Evolutionary conservation across 2,797 vertebrate species (phyloP), one percentile per base, ranked within the genome.

Genomic region (Myotis findleyi): DNA sequence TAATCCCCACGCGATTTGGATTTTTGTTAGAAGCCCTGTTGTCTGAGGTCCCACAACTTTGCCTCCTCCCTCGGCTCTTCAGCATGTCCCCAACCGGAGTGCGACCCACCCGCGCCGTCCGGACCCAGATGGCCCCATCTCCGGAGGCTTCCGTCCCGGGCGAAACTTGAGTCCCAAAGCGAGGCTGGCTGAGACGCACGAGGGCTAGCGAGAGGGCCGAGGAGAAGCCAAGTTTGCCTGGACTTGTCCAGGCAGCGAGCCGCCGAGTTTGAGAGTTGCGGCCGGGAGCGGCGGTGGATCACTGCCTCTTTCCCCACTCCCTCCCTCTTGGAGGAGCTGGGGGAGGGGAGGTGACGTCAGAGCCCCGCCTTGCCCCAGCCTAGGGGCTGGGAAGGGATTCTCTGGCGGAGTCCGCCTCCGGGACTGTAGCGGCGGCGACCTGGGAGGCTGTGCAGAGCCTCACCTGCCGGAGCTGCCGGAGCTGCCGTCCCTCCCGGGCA

Each of bases 241-340:
- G 98, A 98, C 98, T 97, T 97, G 98, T 96, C 98, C 97, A 93
- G 98, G 98, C 98, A 97, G 97, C 97, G 80, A 96, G 86, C 95
- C 87, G 94, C 93, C 62, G 97, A 98, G 94, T 98, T 97, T 81
- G 88, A 76, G 96, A 98, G 97, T 98, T 97, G 97, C 93, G 91
- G 95, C 96, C 57, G 44, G 77, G 89, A 95, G 94, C 97, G 94
- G 96, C 82, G 72, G 95, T 41, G 91, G 94, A 72, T 95, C 88
- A 33, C 95, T 11, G 92, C 62, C 88, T 96, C 91, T 44, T 62
- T 38, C 41, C 95, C 59, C 92, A 47, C 96, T 95, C 97, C 97
- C 96, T 91, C 97, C 96, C 94, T 77, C 97, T 55, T 59, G 96
- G 98, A 77, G 49, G 68, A 10, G 76, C 89, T 93, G 95, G 96